phyloP scores from a whole-genome alignment of 2,888 invertebrate species.

The Aromia moschata region DNA sequence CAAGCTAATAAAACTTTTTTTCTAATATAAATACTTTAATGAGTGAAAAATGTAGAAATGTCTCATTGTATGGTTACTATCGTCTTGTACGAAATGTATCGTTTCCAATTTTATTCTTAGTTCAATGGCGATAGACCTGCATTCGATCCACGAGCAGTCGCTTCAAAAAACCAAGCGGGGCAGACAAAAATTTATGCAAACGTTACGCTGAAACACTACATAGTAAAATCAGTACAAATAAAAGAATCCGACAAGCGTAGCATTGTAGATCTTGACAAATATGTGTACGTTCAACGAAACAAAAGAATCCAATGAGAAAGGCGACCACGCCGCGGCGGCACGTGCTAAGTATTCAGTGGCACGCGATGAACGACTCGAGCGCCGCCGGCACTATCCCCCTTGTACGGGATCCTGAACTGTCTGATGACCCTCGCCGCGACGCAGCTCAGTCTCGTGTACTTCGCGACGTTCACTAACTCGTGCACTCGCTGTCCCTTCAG shows the following conservation, averaged over 20 bases:
- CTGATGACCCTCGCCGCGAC: constrained; percentile 85
- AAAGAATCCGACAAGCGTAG: constrained; percentile 2
- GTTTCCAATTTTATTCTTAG: too few species aligned
- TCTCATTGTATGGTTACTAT: too few species aligned
- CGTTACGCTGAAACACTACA: constrained; percentile 1
- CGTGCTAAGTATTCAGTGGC: constrained; percentile 55
- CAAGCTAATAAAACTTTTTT: too few species aligned
- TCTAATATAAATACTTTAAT: too few species aligned
- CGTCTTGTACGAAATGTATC: too few species aligned
- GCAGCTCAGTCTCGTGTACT: constrained; percentile 84
- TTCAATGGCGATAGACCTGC: too few species aligned
- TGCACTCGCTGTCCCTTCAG: constrained; percentile 71
- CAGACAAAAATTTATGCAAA: constrained; percentile 4
- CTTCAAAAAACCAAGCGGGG: background rate
- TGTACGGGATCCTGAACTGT: constrained; percentile 74
- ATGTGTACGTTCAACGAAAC: constrained; percentile 31
- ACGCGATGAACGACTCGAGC: constrained; percentile 77
- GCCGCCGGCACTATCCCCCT: constrained; percentile 76
- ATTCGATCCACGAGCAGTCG: background rate
- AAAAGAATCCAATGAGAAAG: constrained; percentile 25
- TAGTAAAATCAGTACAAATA: constrained; percentile 9
- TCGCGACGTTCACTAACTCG: constrained; percentile 78
- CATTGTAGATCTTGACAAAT: constrained; percentile 37
- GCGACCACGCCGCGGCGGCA: too few species aligned
- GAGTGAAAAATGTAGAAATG: too few species aligned